Base-by-base conservation (phyloP, 2,797 vertebrate genomes). In the Momotus momota region DNA sequence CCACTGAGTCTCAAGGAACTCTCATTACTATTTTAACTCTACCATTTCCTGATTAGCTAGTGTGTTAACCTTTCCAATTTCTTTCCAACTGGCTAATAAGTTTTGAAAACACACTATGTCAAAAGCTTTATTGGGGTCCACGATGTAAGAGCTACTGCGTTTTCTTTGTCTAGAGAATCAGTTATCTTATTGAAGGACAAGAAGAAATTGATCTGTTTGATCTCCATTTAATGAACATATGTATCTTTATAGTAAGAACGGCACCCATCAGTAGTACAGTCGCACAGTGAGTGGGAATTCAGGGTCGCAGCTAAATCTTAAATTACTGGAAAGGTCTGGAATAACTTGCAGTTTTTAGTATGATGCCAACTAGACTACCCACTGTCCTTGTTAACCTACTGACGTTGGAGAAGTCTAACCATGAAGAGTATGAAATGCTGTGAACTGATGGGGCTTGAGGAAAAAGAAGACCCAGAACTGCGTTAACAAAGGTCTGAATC, bases 51-150 rank as follows among this genome's bases (percentile, higher is more conserved):
- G 71, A 93, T 93, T 87, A 97, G 60, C 40, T 55, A 61, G 27
- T 27, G 64, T 88, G 72, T 90, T 88, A 86, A 94, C 71, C 55
- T 81, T 22, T 83, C 65, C 80, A 71, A 87, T 91, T 94, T 83
- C 69, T 78, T 91, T 88, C n/a, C 43, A 86, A 9, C 19, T 64
- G 48, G n/a, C 52, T 86, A 88, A 93, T 70, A 78, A 41, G 46
- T 93, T 91, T 82, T 87, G 45, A 80, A 85, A 91, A 93, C 65
- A 10, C 8, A 8, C 52, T 66, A 1, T 77, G 57, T 89, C 79
- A 91, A 80, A 26, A 64, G 38, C 45, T 82, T 87, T 81, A 54
- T 58, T 82, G 73, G 62, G 72, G 31, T 70, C 64, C 78, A 67
- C 61, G 79, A 75, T 80, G 65, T 91, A 95, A 88, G 66, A 93